Evolutionary conservation across 2,113 vertebrate genomes (phyloP), one percentile per base, ranked within the genome.

Genomic region (Charina bottae): DNA sequence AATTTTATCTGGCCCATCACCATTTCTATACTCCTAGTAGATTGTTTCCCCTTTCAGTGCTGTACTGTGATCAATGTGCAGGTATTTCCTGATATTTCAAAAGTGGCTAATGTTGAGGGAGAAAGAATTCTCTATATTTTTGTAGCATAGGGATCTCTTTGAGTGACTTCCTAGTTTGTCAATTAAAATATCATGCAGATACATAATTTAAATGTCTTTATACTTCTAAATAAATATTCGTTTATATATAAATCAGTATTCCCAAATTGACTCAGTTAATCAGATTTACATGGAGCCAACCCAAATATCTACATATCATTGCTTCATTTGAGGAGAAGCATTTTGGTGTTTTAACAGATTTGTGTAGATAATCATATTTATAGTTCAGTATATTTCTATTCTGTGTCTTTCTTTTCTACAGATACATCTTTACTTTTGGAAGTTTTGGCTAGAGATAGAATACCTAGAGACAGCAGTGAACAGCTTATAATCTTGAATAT

Each of bases 1-100:
- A 94, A 95, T 96, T 96, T 97, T 94, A 90, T 96, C 28, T 94
- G 94, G 93, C 90, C 95, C 91, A 93, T 94, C 89, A 12, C 28
- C 26, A 68, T n/a, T n/a, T 68, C 62, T 68, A n/a, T 1, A 10
- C 62, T n/a, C 12, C 62, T 68, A 68, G 62, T 68, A 28, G 62
- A 26, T n/a, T 28, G 28, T 12, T 10, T 11, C 12, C n/a, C 62
- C 11, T 68, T 10, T 62, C 60, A 11, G 4, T 49, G 49, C 49
- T 49, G 49, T 49, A 49, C 9, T 28, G 1, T 3, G 60, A 62
- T 62, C 13, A n/a, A n/a, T 1, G 3, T 68, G 28, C 11, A 64
- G 62, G 26, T 28, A 64, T 28, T 64, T 64, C 62, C 62, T 64
- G 26, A 28, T 9, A 28, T 68, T 68, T n/a, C 62, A 68, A 68